Conservation (phyloP, 2,888 invertebrate genomes). For the Shargacucullia verbasci region DNA sequence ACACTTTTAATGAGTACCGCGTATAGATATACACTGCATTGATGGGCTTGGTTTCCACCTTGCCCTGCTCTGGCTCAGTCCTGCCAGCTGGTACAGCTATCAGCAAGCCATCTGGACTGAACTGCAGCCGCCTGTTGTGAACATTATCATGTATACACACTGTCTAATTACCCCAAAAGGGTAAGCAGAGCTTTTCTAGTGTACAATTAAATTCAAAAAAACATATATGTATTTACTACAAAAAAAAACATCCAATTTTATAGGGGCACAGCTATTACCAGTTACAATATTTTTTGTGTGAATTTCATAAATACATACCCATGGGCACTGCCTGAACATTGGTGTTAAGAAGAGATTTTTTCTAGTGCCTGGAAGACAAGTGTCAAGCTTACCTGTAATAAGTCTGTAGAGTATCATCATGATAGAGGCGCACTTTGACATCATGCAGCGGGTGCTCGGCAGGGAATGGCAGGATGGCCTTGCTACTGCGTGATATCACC, state of each 20-base stretch:
- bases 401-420: slow-evolving; percentile 97
- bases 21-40: slow-evolving; percentile 90
- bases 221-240: too few species aligned
- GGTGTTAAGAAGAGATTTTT: too few species aligned
- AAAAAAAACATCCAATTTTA: too few species aligned
- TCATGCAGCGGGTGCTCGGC: slow-evolving; percentile 89
- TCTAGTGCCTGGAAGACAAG: too few species aligned
- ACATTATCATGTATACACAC: too few species aligned
- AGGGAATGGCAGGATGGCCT: slow-evolving; percentile 89
- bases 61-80: slow-evolving; percentile 91
- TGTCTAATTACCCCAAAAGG: too few species aligned
- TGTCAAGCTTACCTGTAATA: slow-evolving; percentile 90
- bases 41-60: slow-evolving; percentile 88
- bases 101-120: slow-evolving; percentile 97
- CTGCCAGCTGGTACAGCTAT: slow-evolving; percentile 97
- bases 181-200: too few species aligned
- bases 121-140: slow-evolving; percentile 92
- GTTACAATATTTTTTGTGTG: too few species aligned
- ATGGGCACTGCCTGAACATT: too few species aligned
- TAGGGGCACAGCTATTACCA: too few species aligned
- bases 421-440: slow-evolving; percentile 92
- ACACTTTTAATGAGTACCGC: slow-evolving; percentile 90
- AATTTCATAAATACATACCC: too few species aligned
- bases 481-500: slow-evolving; percentile 91
- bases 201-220: too few species aligned